A percentile compares a stretch with the other conserved stretches of the same genome.
Conservation (phyloP, 1,140 invertebrate species). For the Drosophila repleta region DNA sequence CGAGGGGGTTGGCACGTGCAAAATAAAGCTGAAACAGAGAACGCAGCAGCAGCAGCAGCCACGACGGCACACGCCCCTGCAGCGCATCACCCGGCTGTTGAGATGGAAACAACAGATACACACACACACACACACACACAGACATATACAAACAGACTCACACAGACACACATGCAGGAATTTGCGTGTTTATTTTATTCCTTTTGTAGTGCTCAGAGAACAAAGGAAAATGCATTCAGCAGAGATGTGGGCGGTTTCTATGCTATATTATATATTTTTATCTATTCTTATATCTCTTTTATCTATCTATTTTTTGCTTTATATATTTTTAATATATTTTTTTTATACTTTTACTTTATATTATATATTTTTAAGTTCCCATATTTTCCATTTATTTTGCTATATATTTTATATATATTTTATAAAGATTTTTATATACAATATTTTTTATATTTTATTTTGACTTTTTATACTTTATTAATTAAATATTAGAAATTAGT, state of each 20-base stretch:
- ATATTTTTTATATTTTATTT: no score
- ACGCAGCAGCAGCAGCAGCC: constrained; percentile 28
- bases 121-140: constrained; percentile 40
- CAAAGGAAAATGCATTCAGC: constrained; percentile 41
- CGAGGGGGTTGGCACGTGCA: constrained; percentile 37
- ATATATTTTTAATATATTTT: no score
- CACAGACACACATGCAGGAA: constrained; percentile 4
- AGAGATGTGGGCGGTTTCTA: neutral
- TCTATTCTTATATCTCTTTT: no score
- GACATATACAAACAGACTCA: no score
- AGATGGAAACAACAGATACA: constrained; percentile 52
- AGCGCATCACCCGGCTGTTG: constrained; percentile 11
- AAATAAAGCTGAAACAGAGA: constrained; percentile 61
- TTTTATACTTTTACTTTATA: neutral
- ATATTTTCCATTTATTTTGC: no score
- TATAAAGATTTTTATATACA: no score
- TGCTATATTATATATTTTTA: neutral
- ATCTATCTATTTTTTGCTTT: neutral
- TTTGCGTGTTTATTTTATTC: constrained; percentile 20
- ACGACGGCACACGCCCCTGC: constrained; percentile 33
- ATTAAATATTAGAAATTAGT: neutral
- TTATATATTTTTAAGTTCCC: no score
- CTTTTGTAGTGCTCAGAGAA: constrained; percentile 12
- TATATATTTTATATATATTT: no score
- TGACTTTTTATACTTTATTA: no score